Evolutionary conservation across 2,888 invertebrate species (phyloP), one percentile per base, ranked within the genome.

Genomic region (Thecocarcelia acutangulata): DNA sequence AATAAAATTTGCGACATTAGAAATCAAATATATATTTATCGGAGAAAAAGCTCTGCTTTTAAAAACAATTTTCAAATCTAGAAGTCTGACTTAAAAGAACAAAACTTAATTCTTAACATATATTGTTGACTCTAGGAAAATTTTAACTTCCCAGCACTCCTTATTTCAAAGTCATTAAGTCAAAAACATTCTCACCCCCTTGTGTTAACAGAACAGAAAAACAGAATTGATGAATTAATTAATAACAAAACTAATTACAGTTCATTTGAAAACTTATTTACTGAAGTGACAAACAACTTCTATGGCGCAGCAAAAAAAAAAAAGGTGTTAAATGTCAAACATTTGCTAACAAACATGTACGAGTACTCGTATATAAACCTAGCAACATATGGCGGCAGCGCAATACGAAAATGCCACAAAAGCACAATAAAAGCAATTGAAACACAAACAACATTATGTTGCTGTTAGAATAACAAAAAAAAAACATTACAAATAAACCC

Each of bases 321-420:
- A 76, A 66, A 72, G 56, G 80, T 80, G 80, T 72, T 76, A 76
- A 76, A 80, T 80, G 61, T 61, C 76, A 80, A 76, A 80, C 68
- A 66, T 80, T 80, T 56, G 70, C 80, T 66, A 80, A 80, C 70
- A 70, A 66, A 70, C 58, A 50, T 58, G 59, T 70, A 59, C 40
- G 54, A 76, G 61, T 59, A 66, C 64, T 76, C n/a, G n/a, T n/a
- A n/a, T n/a, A n/a, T n/a, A n/a, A n/a, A n/a, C n/a, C n/a, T n/a
- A n/a, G 46, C 54, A 76, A 70, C 76, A 76, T 68, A 80, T 80
- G 76, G 75, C 11, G 56, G 48, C 42, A 59, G 52, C 58, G 46
- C 63, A 52, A 72, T n/a, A 64, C 50, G 58, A 70, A 77, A 64
- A 64, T 64, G 64, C 63, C 19, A 63, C 46, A 54, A 50, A 33